Evolutionary conservation across 2,113 vertebrate species (phyloP).

Genomic region (Eptatretus burgeri): DNA sequence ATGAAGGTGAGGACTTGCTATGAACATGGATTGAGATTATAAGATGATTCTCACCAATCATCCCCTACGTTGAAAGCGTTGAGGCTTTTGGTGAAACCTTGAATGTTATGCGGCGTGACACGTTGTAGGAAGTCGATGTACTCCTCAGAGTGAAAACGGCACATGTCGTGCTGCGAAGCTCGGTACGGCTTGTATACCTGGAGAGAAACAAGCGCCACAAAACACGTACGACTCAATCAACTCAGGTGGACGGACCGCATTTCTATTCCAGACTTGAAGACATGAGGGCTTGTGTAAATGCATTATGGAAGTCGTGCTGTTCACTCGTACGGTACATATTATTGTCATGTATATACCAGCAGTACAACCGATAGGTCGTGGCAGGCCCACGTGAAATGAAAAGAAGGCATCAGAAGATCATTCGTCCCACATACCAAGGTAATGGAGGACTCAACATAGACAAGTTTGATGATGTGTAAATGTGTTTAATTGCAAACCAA

Average conservation of each 20-base stretch:
- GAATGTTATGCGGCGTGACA: slow-evolving; percentile 95
- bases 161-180: slow-evolving; percentile 96
- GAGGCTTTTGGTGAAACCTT: slow-evolving; percentile 95
- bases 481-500: too few relatives aligned
- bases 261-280: neutral
- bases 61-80: slow-evolving; percentile 92
- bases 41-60: slow-evolving; percentile 41
- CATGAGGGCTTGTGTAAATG: neutral
- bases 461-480: too few relatives aligned
- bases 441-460: too few relatives aligned
- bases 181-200: slow-evolving; percentile 95
- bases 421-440: too few relatives aligned
- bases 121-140: slow-evolving; percentile 97
- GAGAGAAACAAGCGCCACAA: neutral
- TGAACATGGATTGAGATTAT: neutral
- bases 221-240: too few relatives aligned
- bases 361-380: too few relatives aligned
- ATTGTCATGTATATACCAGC: too few relatives aligned
- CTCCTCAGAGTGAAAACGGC: slow-evolving; percentile 86
- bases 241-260: neutral
- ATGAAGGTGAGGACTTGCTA: too few relatives aligned
- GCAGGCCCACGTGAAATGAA: too few relatives aligned
- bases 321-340: too few relatives aligned
- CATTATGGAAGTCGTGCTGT: too few relatives aligned
- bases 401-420: too few relatives aligned